Conservation (phyloP, 2,797 vertebrate genomes). For the Florisuga fusca region DNA sequence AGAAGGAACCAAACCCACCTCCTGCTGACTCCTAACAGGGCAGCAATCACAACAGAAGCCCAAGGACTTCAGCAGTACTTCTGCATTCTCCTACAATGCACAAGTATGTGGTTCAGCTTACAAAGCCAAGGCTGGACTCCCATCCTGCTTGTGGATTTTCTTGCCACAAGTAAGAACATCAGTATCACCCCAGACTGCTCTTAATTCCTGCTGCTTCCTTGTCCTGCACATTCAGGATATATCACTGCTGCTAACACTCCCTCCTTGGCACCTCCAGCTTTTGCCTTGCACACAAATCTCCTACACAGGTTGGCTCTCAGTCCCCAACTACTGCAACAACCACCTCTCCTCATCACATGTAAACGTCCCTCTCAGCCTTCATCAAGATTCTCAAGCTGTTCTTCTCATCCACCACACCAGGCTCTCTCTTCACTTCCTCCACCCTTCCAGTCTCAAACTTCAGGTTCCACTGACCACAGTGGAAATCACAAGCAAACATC, state of each 20-base stretch:
- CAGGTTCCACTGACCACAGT: neutral
- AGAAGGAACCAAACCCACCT: neutral
- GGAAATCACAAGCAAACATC: neutral
- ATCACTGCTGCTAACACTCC: neutral
- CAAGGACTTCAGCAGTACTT: neutral
- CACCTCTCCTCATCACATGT: fast-evolving
- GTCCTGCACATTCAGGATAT: neutral
- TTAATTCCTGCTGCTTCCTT: neutral
- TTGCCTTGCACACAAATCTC: neutral
- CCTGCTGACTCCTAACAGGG: neutral
- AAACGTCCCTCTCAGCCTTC: neutral
- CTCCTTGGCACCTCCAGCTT: neutral
- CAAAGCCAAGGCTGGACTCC: neutral
- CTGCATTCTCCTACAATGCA: neutral
- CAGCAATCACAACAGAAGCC: neutral
- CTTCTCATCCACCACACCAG: neutral
- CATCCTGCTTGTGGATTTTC: neutral
- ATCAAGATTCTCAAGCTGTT: neutral
- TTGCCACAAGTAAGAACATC: neutral
- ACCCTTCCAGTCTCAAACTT: neutral
- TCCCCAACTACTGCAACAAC: neutral
- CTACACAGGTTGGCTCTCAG: neutral
- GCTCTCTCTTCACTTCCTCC: neutral
- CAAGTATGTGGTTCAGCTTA: neutral
- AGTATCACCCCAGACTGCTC: neutral